Evolutionary conservation across 2,888 invertebrate species (phyloP).

Genomic region (Diabrotica balteata): DNA sequence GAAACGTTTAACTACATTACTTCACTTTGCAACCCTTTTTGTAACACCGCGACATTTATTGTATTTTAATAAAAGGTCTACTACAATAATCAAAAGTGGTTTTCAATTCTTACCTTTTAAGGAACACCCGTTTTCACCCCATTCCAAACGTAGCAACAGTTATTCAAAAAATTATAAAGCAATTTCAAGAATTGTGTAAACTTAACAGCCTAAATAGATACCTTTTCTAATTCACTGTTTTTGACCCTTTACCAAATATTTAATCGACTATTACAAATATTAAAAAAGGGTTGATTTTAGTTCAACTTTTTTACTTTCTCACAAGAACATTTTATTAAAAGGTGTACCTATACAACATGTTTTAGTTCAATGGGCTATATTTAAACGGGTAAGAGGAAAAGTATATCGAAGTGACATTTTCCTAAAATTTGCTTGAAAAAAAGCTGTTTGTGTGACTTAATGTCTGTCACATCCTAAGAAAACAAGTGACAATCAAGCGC

Average conservation of each 20-base stretch:
- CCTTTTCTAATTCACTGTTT: conserved; percentile 3
- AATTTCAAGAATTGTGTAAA: too few relatives aligned
- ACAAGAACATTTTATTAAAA: neutral
- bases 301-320: neutral
- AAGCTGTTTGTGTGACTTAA: conserved; percentile 6
- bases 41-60: too few relatives aligned
- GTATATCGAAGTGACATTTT: conserved; percentile 3
- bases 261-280: neutral
- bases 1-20: too few relatives aligned
- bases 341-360: too few relatives aligned
- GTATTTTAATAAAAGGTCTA: too few relatives aligned
- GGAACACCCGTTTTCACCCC: too few relatives aligned
- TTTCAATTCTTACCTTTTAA: too few relatives aligned
- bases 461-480: conserved; percentile 3
- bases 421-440: conserved; percentile 6
- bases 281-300: conserved; percentile 4
- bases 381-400: neutral
- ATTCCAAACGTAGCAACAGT: too few relatives aligned
- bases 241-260: neutral
- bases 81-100: too few relatives aligned
- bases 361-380: neutral
- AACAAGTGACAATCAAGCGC: conserved; percentile 10
- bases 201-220: neutral
- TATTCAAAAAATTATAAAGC: too few relatives aligned
- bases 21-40: too few relatives aligned